A percentile compares a stretch with the other conserved stretches of the same genome.
These are phyloP conservation scores for Rosalia funebris DNA, from an alignment of 2,888 invertebrate genomes.

Conservation along the genomic window DNA sequence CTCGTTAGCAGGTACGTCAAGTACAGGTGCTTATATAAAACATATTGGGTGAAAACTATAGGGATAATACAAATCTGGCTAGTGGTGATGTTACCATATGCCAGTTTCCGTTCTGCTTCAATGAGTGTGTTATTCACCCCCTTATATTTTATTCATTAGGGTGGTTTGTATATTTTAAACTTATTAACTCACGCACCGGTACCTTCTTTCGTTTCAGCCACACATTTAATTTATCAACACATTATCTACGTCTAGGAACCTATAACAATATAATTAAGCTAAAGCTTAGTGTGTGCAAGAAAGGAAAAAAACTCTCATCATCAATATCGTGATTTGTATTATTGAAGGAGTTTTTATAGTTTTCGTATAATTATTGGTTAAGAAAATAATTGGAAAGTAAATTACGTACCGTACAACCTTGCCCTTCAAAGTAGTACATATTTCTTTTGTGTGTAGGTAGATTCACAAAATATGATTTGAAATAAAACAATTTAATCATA, in stretches of 20 bases:
- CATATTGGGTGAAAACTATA: slow-evolving; percentile 44
- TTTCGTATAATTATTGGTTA: too few species aligned
- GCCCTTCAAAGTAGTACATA: too few species aligned
- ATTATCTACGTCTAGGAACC: not conserved
- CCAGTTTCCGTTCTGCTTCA: slow-evolving; percentile 52
- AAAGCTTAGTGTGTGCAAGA: not conserved
- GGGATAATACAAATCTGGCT: slow-evolving; percentile 52
- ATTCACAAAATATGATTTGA: too few species aligned
- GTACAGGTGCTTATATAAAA: slow-evolving; percentile 48
- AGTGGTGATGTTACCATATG: slow-evolving; percentile 56
- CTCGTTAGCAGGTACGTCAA: slow-evolving; percentile 32
- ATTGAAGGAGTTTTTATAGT: too few species aligned
- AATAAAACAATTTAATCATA: too few species aligned
- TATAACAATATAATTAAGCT: not conserved
- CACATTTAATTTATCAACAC: not conserved
- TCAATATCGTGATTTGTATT: not conserved
- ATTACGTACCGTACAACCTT: too few species aligned
- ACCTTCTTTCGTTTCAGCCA: slow-evolving; percentile 14
- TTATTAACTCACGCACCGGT: slow-evolving; percentile 38
- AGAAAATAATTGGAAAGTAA: too few species aligned
- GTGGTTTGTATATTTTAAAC: slow-evolving; percentile 46
- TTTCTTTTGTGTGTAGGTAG: too few species aligned
- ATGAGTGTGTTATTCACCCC: slow-evolving; percentile 52
- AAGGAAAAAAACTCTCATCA: not conserved
- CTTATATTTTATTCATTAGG: slow-evolving; percentile 42